Evolutionary conservation across 2,797 vertebrate species (phyloP).

Genomic region (Huso huso): DNA sequence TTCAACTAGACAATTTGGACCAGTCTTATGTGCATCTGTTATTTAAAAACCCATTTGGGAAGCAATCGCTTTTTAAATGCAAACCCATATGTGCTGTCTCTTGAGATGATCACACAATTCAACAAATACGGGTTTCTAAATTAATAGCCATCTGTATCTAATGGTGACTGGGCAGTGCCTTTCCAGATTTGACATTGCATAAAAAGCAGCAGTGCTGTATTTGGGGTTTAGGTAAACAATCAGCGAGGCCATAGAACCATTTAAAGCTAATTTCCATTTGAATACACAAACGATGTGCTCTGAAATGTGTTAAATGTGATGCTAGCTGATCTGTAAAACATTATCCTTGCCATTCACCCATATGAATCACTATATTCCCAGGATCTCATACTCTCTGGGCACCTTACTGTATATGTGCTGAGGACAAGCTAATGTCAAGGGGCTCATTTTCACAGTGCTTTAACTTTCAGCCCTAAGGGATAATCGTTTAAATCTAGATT

Average conservation of each 20-base stretch:
- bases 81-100: slow-evolving; percentile 62
- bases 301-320: slow-evolving; percentile 42
- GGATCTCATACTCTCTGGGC: not conserved
- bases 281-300: slow-evolving; percentile 4
- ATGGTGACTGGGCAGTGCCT: slow-evolving; percentile 58
- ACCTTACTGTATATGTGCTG: not conserved
- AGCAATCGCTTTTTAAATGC: slow-evolving; percentile 57
- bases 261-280: slow-evolving; percentile 20
- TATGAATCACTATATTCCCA: not conserved
- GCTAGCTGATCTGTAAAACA: slow-evolving; percentile 58
- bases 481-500: not conserved
- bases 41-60: slow-evolving; percentile 57
- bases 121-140: slow-evolving; percentile 65
- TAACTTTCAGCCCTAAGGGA: not conserved
- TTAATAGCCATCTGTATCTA: slow-evolving; percentile 64
- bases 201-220: slow-evolving; percentile 40
- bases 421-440: not conserved
- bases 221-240: slow-evolving; percentile 29
- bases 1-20: slow-evolving; percentile 9
- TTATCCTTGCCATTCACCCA: not conserved
- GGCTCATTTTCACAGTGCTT: not conserved
- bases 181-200: slow-evolving; percentile 83
- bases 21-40: slow-evolving; percentile 58
- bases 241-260: slow-evolving; percentile 17
- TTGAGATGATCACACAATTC: slow-evolving; percentile 62